Percentiles rank a stretch among this genome's conserved stretches.
Conservation (phyloP, 1,140 invertebrate species). For the Papilio glaucus region DNA sequence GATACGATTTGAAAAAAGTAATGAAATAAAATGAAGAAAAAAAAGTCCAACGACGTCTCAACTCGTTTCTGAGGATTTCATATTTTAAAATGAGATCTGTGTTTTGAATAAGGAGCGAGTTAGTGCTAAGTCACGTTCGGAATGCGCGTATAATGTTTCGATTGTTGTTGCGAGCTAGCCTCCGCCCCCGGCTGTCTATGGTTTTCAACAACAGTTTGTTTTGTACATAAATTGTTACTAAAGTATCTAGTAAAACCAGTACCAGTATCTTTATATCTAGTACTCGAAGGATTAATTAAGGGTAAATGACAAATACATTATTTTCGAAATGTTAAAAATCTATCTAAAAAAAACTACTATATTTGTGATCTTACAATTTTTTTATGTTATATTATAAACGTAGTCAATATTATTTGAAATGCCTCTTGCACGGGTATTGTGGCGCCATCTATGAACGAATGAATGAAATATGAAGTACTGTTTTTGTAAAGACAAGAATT, state of each 20-base stretch:
- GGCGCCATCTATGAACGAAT: not conserved
- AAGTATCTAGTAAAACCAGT: too few relatives aligned
- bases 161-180: conserved; percentile 6
- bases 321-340: too few relatives aligned
- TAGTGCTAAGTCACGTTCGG: conserved; percentile 47
- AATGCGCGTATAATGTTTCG: conserved; percentile 24
- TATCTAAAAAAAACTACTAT: too few relatives aligned
- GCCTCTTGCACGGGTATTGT: not conserved
- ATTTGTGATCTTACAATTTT: too few relatives aligned
- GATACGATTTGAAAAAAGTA: conserved; percentile 46
- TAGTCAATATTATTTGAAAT: not conserved
- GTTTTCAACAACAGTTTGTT: not conserved
- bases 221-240: too few relatives aligned
- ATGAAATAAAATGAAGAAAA: conserved; percentile 31
- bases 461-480: too few relatives aligned
- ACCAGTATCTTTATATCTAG: too few relatives aligned
- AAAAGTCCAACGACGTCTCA: conserved; percentile 36
- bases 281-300: too few relatives aligned
- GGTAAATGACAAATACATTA: too few relatives aligned
- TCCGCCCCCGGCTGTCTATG: not conserved
- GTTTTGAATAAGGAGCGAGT: conserved; percentile 50
- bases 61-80: conserved; percentile 57
- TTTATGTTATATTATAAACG: too few relatives aligned
- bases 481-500: too few relatives aligned
- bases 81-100: conserved; percentile 59